Percentiles rank a stretch among this genome's conserved stretches.
Conservation (phyloP, 2,113 vertebrate species). For the Agapornis roseicollis region DNA sequence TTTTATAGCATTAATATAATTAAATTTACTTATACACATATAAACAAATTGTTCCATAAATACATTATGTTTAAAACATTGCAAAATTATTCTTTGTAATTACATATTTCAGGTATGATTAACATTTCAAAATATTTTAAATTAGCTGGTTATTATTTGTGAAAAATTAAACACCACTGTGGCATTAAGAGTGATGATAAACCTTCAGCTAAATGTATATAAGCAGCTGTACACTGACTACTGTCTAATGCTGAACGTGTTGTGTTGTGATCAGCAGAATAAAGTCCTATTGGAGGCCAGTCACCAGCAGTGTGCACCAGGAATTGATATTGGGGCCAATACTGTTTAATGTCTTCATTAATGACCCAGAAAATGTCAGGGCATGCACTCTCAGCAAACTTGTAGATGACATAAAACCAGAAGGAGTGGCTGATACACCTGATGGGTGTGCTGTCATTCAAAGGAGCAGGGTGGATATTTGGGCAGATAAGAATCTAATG, state of each 20-base stretch:
- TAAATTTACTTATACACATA: slow-evolving; percentile 34
- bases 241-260: not conserved
- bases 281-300: not conserved
- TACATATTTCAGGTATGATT: slow-evolving; percentile 25
- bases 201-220: not conserved
- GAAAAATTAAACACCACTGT: not conserved
- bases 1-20: slow-evolving; percentile 47
- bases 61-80: slow-evolving; percentile 44
- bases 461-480: not conserved
- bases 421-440: not conserved
- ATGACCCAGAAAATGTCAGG: not conserved
- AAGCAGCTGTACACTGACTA: not conserved
- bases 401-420: not conserved
- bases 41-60: slow-evolving; percentile 50
- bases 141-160: slow-evolving; percentile 32
- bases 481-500: not conserved
- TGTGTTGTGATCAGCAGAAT: not conserved
- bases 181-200: not conserved
- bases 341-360: not conserved
- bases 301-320: not conserved
- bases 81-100: slow-evolving; percentile 22
- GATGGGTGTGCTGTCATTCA: not conserved
- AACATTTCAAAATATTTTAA: slow-evolving; percentile 43
- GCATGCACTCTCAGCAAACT: not conserved
- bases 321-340: fast-evolving